Evolutionary conservation across 2,113 vertebrate genomes (phyloP), one percentile per base, ranked within the genome.

Genomic region (Holacanthus passer): DNA sequence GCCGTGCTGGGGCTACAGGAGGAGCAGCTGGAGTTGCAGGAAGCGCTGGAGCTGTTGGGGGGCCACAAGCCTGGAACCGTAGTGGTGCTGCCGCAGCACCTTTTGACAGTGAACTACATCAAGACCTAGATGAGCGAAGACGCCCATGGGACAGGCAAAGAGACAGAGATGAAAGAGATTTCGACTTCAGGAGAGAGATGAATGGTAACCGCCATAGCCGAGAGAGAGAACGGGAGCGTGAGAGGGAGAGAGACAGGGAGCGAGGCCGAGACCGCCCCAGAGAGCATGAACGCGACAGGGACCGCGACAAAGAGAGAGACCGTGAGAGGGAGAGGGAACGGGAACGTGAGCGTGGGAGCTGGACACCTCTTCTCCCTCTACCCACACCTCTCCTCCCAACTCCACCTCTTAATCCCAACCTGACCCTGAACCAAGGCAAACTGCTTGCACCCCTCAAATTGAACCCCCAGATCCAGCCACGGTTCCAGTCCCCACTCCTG

Each of bases 91-190:
- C 55, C 27, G 4, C 81, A 13, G 73, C 80, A 0, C 66, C 91
- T 14, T 98, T 97, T 91, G 97, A 97, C 64, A 96, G 95, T 78
- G 97, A 98, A 87, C 76, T 95, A 77, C 97, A 97, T 91, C 97
- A 97, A 95, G 98, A 99, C 95, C 96, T 98, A 81, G 98, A 99
- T 92, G 98, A 99, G 59, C 96, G 98, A 66, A 96, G 97, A 87
- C 96, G 97, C 78, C 97, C 96, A 27, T 99, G 98, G 98, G 98
- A 99, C 87, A 97, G 98, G 78, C 97, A 99, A 73, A 96, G 97
- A 92, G 96, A 96, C 88, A 95, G 97, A 72, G 97, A 99, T 87
- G 98, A 99, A 92, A 95, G 98, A 95, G 98, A 98, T 94, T 96
- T 98, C 93, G 97, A 98, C 94, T 98, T 99, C 93, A 96, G 97